Percentiles rank a stretch among this genome's conserved stretches.
These are phyloP conservation scores for Cremastinae sp. DNA, from an alignment of 2,888 invertebrate species.

Conservation along the genomic window DNA sequence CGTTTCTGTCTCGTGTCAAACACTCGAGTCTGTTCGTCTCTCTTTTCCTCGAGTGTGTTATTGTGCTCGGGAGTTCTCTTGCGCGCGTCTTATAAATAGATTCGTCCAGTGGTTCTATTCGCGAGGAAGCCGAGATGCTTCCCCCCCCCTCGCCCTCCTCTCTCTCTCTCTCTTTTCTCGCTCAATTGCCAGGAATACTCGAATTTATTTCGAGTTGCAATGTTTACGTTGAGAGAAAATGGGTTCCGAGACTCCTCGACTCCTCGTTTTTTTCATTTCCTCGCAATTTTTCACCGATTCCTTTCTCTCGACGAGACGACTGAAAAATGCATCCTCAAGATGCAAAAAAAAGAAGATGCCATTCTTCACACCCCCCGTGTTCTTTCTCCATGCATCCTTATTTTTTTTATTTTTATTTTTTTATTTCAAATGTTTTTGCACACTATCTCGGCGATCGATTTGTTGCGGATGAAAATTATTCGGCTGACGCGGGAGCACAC, in stretches of 20 bases:
- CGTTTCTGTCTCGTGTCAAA: conserved; percentile 13
- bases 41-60: conserved; percentile 42
- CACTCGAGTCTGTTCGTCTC: conserved; percentile 13
- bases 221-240: conserved; percentile 25
- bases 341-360: no score
- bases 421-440: no score
- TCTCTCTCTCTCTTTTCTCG: conserved; percentile 8
- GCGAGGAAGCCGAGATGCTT: conserved; percentile 35
- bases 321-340: no score
- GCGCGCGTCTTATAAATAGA: conserved; percentile 50
- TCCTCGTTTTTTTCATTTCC: neutral
- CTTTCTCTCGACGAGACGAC: no score
- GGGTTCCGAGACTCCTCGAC: neutral
- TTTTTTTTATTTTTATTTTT: no score
- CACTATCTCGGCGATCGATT: no score
- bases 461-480: no score
- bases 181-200: conserved; percentile 12
- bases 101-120: conserved; percentile 45
- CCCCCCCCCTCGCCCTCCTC: neutral
- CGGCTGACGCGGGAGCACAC: no score
- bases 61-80: conserved; percentile 36
- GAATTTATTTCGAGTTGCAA: conserved; percentile 15
- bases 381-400: no score
- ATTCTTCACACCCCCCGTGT: no score
- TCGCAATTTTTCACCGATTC: no score